These are phyloP conservation scores for Hylaeus volcanicus DNA, from an alignment of 1,140 invertebrate species.

Conservation along the genomic window DNA sequence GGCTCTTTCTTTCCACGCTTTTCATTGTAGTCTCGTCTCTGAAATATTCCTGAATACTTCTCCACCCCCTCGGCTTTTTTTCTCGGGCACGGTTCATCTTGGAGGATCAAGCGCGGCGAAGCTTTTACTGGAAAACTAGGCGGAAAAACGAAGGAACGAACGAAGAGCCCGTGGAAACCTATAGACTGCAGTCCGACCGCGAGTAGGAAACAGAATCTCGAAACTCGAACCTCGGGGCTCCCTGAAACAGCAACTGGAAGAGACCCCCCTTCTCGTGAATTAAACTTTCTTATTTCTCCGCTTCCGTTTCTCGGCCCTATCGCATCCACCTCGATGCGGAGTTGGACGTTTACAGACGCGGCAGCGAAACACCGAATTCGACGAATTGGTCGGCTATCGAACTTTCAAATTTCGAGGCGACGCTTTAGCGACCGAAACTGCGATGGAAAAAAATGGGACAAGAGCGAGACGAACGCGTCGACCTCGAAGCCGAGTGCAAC, in stretches of 20 bases:
- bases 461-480: too few species aligned
- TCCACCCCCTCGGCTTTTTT: not conserved
- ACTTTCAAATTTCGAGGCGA: too few species aligned
- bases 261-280: not conserved
- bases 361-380: not conserved
- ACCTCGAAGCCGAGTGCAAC: too few species aligned
- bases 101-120: not conserved
- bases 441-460: too few species aligned
- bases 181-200: not conserved
- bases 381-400: not conserved
- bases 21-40: not conserved
- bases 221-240: conserved; percentile 1
- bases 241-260: not conserved
- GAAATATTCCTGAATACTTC: not conserved
- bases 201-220: conserved; percentile 21
- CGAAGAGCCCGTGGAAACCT: conserved; percentile 25
- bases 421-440: too few species aligned
- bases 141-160: conserved; percentile 38
- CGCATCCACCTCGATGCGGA: not conserved
- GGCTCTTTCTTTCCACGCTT: conserved; percentile 1
- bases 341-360: not conserved
- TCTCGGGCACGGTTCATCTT: conserved; percentile 17
- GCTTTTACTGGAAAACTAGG: not conserved
- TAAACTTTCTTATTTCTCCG: not conserved
- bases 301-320: not conserved